phyloP scores from a whole-genome alignment of 1,140 invertebrate species.

The Philotrypesis tridentata region DNA sequence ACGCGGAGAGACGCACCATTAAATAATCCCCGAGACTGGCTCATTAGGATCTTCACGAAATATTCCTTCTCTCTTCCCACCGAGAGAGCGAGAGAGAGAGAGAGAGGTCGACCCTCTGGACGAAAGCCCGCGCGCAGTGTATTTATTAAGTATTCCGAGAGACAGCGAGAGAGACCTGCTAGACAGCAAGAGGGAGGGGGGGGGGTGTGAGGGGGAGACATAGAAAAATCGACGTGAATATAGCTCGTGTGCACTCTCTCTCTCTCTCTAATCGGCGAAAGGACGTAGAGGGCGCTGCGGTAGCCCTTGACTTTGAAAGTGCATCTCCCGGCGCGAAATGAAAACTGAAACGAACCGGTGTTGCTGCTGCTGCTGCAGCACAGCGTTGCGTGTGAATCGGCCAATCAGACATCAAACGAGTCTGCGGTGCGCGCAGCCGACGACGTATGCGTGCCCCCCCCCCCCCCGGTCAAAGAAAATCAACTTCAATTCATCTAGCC shows the following conservation, averaged over 20 bases:
- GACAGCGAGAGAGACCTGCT: neutral
- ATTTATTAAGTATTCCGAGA: too few relatives aligned
- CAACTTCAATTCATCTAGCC: slow-evolving; percentile 23
- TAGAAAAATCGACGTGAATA: too few relatives aligned
- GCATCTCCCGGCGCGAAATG: neutral
- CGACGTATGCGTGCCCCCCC: too few relatives aligned
- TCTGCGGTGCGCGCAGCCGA: too few relatives aligned
- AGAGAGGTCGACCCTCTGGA: too few relatives aligned
- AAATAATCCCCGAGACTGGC: slow-evolving; percentile 66
- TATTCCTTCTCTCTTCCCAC: slow-evolving; percentile 54
- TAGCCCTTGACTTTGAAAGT: slow-evolving; percentile 26
- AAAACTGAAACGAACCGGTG: neutral
- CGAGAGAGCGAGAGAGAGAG: too few relatives aligned
- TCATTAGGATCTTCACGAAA: slow-evolving; percentile 70
- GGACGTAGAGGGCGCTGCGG: neutral
- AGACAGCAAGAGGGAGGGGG: too few relatives aligned
- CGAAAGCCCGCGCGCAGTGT: too few relatives aligned
- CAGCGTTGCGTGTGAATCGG: neutral
- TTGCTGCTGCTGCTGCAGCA: too few relatives aligned
- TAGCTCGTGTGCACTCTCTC: too few relatives aligned
- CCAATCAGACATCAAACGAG: slow-evolving; percentile 39
- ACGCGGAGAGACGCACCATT: slow-evolving; percentile 60
- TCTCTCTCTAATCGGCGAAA: neutral
- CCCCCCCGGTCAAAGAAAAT: slow-evolving; percentile 34
- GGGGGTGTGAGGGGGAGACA: too few relatives aligned